Base-by-base conservation (phyloP, 2,797 vertebrate species). In the Zenarchopterus dispar region DNA sequence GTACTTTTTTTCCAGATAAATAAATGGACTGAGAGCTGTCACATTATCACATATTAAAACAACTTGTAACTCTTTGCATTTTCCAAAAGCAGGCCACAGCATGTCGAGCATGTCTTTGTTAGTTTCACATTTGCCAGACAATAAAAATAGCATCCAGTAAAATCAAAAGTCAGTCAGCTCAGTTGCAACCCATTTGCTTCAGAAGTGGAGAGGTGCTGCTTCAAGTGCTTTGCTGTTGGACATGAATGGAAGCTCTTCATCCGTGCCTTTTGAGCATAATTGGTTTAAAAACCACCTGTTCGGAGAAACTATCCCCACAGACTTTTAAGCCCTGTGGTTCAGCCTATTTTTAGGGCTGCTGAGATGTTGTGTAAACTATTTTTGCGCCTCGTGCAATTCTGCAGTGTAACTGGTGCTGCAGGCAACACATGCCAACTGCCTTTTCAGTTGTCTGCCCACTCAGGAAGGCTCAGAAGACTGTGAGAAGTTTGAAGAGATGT, bases 301-400 rank as follows among this genome's bases (percentile, higher is more conserved):
- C 16, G 10, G 61, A 47, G 46, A 63, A 75, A 69, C 74, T 62
- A 62, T 77, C 78, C 44, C 45, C 2, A 26, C 41, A 21, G 64
- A 62, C 31, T 65, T 76, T 60, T 69, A 42, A 1, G 33, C 31
- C 58, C 59, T 73, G 56, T 50, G 59, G 57, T 77, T 70, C 60
- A 56, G 9, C 43, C 86, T 92, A 89, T 92, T 86, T 90, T 85
- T 86, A 89, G 84, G 64, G 54, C 18, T 58, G 59, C 73, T 55
- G 72, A 76, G 78, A 84, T 87, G 80, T 73, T 82, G 75, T 75
- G 63, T 17, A 52, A 72, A 64, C 83, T 91, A 86, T 90, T 87
- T 91, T 85, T 77, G 77, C 73, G 64, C 62, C 64, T 56, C 10
- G 18, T 81, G 82, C 78, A 86, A 42, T 60, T 78, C 71, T 83